A percentile compares a stretch with the other conserved stretches of the same genome.
Evolutionary conservation across 1,140 invertebrate species (phyloP).

Genomic region (Heliconius hermathena): DNA sequence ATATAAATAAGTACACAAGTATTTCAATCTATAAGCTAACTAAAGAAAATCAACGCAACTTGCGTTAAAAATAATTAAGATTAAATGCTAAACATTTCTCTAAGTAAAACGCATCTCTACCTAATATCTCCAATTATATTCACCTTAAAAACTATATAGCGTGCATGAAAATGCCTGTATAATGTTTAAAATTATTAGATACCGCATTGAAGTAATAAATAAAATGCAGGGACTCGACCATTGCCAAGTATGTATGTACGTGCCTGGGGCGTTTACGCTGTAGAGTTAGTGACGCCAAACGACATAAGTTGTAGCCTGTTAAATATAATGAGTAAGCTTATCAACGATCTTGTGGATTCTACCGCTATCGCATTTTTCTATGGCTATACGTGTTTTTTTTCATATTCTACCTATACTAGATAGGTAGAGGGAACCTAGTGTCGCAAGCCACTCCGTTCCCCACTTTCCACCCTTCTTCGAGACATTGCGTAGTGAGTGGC

Average conservation of each 20-base stretch:
- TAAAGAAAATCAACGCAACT: too few species aligned
- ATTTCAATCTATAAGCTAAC: too few species aligned
- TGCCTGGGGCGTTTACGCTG: conserved; percentile 30
- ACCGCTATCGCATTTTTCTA: background rate
- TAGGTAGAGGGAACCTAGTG: too few species aligned
- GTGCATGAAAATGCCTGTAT: background rate
- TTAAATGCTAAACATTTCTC: too few species aligned
- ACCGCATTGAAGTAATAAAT: conserved; percentile 29
- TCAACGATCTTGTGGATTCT: conserved; percentile 14
- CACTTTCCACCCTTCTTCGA: too few species aligned
- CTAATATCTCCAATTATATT: background rate
- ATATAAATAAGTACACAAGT: too few species aligned
- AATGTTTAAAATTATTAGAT: background rate
- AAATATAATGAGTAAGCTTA: conserved; percentile 38
- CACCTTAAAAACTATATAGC: background rate
- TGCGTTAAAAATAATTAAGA: too few species aligned
- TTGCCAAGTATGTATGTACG: conserved; percentile 34
- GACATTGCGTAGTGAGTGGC: too few species aligned
- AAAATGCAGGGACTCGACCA: conserved; percentile 22
- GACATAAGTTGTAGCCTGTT: conserved; percentile 39
- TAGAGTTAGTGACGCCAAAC: conserved; percentile 32
- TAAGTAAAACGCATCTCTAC: too few species aligned
- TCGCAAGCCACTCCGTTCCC: too few species aligned
- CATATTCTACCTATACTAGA: background rate
- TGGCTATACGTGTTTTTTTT: background rate